Conservation (phyloP, 2,888 invertebrate species). For the Stramonita haemastoma region DNA sequence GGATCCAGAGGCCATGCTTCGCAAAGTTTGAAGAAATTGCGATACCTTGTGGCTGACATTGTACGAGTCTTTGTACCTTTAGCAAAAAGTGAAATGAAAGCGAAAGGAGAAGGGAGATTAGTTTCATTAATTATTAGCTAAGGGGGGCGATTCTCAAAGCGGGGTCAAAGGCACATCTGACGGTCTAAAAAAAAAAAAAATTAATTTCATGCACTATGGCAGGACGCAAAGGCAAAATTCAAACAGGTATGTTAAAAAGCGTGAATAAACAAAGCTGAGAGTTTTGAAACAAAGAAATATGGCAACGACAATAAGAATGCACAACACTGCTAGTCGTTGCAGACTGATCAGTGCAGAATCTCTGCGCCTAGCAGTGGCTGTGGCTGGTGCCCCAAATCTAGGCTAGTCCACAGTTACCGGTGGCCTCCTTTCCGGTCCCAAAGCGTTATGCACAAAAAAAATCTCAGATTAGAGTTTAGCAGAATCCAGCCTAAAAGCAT, state of each 20-base stretch:
- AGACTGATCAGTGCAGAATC: no score
- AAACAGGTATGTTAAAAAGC: slow-evolving; percentile 24
- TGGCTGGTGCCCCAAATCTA: no score
- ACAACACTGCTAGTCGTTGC: no score
- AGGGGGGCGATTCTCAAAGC: neutral
- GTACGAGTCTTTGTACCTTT: neutral
- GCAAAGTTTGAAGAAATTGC: slow-evolving; percentile 46
- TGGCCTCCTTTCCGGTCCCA: no score
- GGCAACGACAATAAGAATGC: no score
- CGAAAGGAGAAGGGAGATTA: slow-evolving; percentile 21
- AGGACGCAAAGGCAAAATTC: slow-evolving; percentile 31
- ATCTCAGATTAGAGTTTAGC: no score
- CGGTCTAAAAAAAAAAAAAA: neutral
- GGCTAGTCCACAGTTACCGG: no score
- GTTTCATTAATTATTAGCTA: neutral
- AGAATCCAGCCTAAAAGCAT: no score
- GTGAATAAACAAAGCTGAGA: no score
- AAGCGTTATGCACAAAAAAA: no score
- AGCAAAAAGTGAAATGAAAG: neutral
- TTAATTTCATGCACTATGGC: slow-evolving; percentile 4
- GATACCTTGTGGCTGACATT: slow-evolving; percentile 47
- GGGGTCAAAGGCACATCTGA: neutral
- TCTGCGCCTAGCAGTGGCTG: no score
- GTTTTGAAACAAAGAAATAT: no score
- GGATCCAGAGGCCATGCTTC: slow-evolving; percentile 47